These are phyloP conservation scores for Microctenopoma steveboyesi DNA, from an alignment of 2,797 vertebrate species.

Conservation along the genomic window DNA sequence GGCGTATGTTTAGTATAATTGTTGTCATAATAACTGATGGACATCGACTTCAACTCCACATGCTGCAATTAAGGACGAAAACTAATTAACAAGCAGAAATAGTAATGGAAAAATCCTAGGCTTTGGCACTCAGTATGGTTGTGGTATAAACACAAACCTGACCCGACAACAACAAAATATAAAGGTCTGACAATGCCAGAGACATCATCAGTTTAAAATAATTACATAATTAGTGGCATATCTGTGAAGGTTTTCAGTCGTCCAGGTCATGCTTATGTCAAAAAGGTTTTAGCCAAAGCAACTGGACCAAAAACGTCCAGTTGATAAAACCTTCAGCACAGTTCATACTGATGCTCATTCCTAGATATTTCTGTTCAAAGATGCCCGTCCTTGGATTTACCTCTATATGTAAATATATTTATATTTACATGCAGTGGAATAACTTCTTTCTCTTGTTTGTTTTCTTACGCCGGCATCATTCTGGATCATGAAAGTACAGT, in stretches of 20 bases:
- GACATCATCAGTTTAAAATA: too few relatives aligned
- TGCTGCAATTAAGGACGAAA: not conserved
- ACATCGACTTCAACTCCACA: not conserved
- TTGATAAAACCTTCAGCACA: not conserved
- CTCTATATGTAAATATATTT: not conserved
- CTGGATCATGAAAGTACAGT: slow-evolving; percentile 28
- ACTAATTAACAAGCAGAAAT: not conserved
- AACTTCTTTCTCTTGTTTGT: slow-evolving; percentile 15
- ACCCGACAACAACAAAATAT: too few relatives aligned
- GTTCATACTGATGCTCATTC: not conserved
- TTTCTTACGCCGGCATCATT: slow-evolving; percentile 25
- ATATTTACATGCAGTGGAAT: not conserved
- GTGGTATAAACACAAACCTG: too few relatives aligned
- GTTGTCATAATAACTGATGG: not conserved
- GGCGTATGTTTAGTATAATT: not conserved
- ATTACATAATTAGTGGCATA: too few relatives aligned
- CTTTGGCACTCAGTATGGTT: not conserved
- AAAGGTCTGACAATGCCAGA: too few relatives aligned
- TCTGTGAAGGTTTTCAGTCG: too few relatives aligned
- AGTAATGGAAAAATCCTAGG: not conserved
- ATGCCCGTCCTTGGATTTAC: not conserved
- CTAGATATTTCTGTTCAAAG: not conserved
- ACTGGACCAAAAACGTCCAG: too few relatives aligned
- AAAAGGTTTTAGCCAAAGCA: too few relatives aligned
- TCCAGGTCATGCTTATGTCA: too few relatives aligned